A percentile compares a stretch with the other conserved stretches of the same genome.
Evolutionary conservation across 2,888 invertebrate genomes (phyloP).

Genomic region (Acheta domesticus): DNA sequence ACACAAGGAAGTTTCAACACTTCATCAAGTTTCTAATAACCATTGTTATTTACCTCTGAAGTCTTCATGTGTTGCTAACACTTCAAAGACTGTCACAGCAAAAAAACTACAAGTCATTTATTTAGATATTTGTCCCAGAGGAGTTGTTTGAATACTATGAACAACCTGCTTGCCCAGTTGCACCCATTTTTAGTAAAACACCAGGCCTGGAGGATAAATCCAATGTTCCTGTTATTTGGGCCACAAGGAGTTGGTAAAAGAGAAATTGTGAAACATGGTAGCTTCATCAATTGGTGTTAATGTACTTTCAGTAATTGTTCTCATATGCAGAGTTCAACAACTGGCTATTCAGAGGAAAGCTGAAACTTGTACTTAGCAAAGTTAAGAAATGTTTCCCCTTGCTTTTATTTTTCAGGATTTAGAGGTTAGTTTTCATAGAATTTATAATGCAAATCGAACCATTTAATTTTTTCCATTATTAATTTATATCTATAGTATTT

Average conservation of each 20-base stretch:
- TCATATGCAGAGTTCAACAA: conserved; percentile 70
- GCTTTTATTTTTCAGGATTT: conserved; percentile 70
- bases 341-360: conserved; percentile 81
- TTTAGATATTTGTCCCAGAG: conserved; percentile 51
- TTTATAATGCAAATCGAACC: background rate
- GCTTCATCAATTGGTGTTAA: conserved; percentile 63
- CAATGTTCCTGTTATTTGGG: conserved; percentile 69
- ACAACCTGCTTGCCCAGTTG: conserved; percentile 59
- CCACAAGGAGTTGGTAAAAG: conserved; percentile 62
- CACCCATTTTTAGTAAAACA: conserved; percentile 58
- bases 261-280: conserved; percentile 43
- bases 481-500: background rate
- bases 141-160: conserved; percentile 56
- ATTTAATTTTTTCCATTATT: background rate
- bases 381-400: conserved; percentile 69
- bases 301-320: conserved; percentile 66
- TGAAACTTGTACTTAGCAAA: conserved; percentile 66
- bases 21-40: conserved; percentile 56
- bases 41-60: conserved; percentile 55
- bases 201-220: conserved; percentile 50
- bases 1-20: conserved; percentile 57
- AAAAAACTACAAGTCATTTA: conserved; percentile 44
- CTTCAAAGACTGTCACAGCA: conserved; percentile 36
- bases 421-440: conserved; percentile 56
- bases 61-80: conserved; percentile 26